Evolutionary conservation across 2,797 vertebrate species (phyloP), one percentile per base, ranked within the genome.

Genomic region (Crocidura indochinensis): DNA sequence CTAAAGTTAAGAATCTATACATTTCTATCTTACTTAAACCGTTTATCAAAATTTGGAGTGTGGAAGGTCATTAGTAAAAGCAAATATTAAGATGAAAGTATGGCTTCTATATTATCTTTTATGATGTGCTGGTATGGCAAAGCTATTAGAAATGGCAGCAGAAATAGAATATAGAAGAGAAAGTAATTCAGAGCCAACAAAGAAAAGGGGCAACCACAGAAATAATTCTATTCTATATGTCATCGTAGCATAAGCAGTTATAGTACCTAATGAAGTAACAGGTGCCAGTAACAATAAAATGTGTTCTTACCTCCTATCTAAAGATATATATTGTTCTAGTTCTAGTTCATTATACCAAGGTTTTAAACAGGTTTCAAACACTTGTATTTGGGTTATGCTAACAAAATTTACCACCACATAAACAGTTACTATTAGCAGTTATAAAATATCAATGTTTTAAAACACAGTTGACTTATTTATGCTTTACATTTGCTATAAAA

Each of bases 81-180:
- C 24, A 65, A 87, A 92, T 47, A 84, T 67, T 73, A 53, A 53
- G 27, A 90, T 67, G 27, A 79, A 82, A 87, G 67, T 81, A 83
- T 29, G 75, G 53, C 44, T 29, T 64, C 29, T 95, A 76, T 0
- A 56, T 65, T 80, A 74, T 80, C 80, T n/a, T 87, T 93, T 83
- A 94, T 56, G 81, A 84, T 74, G 64, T 78, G 60, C 84, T 91
- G 56, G 73, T 91, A 62, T 93, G 79, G 65, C 87, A 97, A 93
- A 87, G 89, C 92, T 86, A 94, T 86, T 74, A 91, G 96, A 96
- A 97, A 92, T 87, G 95, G 97, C 49, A 96, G 93, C 91, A 95
- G 97, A 95, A 96, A 96, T 26, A 29, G 47, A 85, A 94, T 91
- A 83, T 6, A 84, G 94, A 96, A 93, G 82, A 96, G 91, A 96